phyloP scores from a whole-genome alignment of 2,888 invertebrate genomes.

The Chironomus tentans region DNA sequence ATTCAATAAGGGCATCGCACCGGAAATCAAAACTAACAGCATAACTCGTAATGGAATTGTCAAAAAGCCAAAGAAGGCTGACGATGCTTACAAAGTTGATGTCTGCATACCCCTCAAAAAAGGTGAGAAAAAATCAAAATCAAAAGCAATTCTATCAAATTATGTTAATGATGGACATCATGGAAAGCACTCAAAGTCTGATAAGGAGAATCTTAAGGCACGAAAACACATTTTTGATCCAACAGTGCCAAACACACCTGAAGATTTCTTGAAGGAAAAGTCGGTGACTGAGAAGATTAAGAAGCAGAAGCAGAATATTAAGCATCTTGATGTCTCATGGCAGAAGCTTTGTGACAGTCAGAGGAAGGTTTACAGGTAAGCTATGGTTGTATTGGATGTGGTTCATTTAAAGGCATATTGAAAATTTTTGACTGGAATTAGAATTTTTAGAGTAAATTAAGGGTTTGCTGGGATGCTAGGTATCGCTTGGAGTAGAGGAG shows the following conservation, averaged over 20 bases:
- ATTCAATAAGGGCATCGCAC: neutral
- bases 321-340: conserved; percentile 3
- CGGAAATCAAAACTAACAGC: neutral
- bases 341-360: neutral
- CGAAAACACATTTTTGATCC: conserved; percentile 9
- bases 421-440: too few species aligned
- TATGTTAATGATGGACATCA: neutral
- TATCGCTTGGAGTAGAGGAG: too few species aligned
- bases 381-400: too few species aligned
- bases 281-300: neutral
- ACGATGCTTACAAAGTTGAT: conserved; percentile 17
- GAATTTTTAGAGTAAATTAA: too few species aligned
- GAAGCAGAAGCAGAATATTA: conserved; percentile 11
- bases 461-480: too few species aligned
- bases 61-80: neutral
- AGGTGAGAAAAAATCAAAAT: neutral
- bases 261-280: conserved; percentile 15
- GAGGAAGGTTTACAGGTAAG: conserved; percentile 16
- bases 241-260: conserved; percentile 5
- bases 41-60: neutral
- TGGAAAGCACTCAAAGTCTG: neutral
- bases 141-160: neutral
- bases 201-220: neutral
- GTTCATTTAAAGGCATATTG: too few species aligned
- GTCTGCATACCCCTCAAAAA: conserved; percentile 9